A percentile compares a stretch with the other conserved stretches of the same genome.
Evolutionary conservation across 2,888 invertebrate species (phyloP).

Genomic region (Yponomeuta sedellus): DNA sequence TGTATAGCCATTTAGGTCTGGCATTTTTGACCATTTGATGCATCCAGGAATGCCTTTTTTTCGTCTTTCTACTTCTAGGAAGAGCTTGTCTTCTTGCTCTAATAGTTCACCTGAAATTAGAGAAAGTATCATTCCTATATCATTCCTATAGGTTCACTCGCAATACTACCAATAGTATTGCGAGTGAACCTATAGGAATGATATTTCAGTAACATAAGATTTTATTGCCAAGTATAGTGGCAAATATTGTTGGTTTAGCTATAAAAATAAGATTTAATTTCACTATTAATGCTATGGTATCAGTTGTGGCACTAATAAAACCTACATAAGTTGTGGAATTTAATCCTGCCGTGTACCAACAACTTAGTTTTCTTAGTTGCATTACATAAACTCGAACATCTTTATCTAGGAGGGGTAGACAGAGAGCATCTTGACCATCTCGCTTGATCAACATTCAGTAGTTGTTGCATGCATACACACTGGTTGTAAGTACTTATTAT

Average conservation of each 20-base stretch:
- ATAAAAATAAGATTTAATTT: neutral
- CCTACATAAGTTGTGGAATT: no score
- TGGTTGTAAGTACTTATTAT: no score
- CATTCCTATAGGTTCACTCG: no score
- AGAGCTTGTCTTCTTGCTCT: slow-evolving; percentile 72
- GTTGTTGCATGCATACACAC: no score
- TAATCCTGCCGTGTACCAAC: no score
- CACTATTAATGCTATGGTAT: neutral
- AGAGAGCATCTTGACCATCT: no score
- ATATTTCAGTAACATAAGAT: slow-evolving; percentile 37
- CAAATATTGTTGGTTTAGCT: neutral
- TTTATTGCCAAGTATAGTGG: slow-evolving; percentile 43
- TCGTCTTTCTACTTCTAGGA: slow-evolving; percentile 68
- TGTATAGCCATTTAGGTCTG: slow-evolving; percentile 66
- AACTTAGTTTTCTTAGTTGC: no score
- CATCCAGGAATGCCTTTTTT: slow-evolving; percentile 72
- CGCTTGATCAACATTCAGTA: no score
- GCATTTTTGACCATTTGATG: slow-evolving; percentile 73
- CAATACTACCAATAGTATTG: neutral
- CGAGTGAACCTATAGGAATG: slow-evolving; percentile 11
- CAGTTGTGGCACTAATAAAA: no score
- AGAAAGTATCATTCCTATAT: slow-evolving; percentile 2
- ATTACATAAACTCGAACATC: no score
- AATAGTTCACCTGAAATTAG: slow-evolving; percentile 73
- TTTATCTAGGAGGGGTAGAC: no score